phyloP scores from a whole-genome alignment of 2,797 vertebrate genomes.

The Rhinichthys osculus region DNA sequence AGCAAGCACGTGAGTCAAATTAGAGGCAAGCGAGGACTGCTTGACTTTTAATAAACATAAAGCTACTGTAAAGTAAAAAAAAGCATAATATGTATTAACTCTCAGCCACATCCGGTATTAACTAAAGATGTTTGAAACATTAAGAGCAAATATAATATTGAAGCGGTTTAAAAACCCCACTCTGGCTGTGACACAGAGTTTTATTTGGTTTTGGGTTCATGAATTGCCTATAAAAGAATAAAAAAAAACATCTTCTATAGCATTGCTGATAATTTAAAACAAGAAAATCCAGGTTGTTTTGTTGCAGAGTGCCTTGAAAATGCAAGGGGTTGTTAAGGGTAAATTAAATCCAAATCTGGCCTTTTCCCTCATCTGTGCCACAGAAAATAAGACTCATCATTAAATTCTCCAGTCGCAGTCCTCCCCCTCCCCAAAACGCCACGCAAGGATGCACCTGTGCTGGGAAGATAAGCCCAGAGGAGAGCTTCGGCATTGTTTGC shows the following conservation, averaged over 20 bases:
- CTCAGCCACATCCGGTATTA: background rate
- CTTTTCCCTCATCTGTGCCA: conserved; percentile 59
- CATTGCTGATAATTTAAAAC: conserved; percentile 33
- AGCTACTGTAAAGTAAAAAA: background rate
- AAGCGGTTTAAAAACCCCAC: background rate
- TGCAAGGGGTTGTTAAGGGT: conserved; percentile 34
- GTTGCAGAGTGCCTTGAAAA: conserved; percentile 28
- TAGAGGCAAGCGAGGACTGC: background rate
- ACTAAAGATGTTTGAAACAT: background rate
- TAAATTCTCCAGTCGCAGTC: conserved; percentile 54
- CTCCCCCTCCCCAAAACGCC: conserved; percentile 69
- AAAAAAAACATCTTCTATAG: background rate
- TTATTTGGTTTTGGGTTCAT: conserved; percentile 15
- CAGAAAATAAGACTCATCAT: conserved; percentile 61
- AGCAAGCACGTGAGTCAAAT: conserved; percentile 22
- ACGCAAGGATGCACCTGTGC: conserved; percentile 84
- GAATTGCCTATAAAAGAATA: background rate
- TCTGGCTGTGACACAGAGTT: background rate
- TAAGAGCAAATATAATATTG: background rate
- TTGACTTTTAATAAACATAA: background rate
- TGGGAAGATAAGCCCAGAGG: conserved; percentile 81
- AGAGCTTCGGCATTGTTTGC: conserved; percentile 80
- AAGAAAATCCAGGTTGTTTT: conserved; percentile 38
- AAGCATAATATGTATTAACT: background rate
- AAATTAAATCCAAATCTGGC: conserved; percentile 60